Evolutionary conservation across 2,113 vertebrate species (phyloP), one percentile per base, ranked within the genome.

Genomic region (Eclectus roratus): DNA sequence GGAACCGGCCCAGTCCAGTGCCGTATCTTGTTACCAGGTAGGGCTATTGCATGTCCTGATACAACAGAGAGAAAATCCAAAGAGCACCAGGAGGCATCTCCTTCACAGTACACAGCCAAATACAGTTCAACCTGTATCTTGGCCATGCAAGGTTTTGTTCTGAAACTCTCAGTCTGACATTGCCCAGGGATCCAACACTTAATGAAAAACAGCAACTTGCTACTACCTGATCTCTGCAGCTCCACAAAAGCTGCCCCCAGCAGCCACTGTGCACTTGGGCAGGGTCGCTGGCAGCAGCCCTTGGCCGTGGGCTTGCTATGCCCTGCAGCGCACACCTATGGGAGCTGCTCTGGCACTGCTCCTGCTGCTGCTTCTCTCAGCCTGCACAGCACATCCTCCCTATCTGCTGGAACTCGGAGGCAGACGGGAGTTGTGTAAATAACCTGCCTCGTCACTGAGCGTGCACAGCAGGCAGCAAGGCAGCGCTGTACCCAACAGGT

Each of bases 191-290:
- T 7, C 3, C 0, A 2, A 13, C 16, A 17, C 20, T 14, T 19
- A 12, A 1, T n/a, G 17, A 53, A 71, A 37, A 61, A 2, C 2
- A 71, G 37, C 4, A 41, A n/a, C 31, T 10, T 27, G 27, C 4
- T 6, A 44, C 12, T 9, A 21, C 21, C 41, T 25, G 35, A 18
- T 20, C 13, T 23, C 19, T 58, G 31, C 10, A 19, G 12, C 10
- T 28, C n/a, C 5, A 1, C 0, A 0, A 14, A 13, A 66, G n/a
- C 50, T 12, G 12, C 10, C 14, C 28, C 49, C 33, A 21, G 0
- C 6, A 76, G 53, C 58, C 23, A 6, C 2, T 1, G 4, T 9
- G 17, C 19, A 24, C 64, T 16, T 64, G n/a, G 63, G 27, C 21
- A 66, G 41, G 23, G n/a, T 5, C 13, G 13, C 31, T 1, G 0